These are phyloP conservation scores for Tetragnatha montana DNA, from an alignment of 2,888 invertebrate species.

Conservation along the genomic window DNA sequence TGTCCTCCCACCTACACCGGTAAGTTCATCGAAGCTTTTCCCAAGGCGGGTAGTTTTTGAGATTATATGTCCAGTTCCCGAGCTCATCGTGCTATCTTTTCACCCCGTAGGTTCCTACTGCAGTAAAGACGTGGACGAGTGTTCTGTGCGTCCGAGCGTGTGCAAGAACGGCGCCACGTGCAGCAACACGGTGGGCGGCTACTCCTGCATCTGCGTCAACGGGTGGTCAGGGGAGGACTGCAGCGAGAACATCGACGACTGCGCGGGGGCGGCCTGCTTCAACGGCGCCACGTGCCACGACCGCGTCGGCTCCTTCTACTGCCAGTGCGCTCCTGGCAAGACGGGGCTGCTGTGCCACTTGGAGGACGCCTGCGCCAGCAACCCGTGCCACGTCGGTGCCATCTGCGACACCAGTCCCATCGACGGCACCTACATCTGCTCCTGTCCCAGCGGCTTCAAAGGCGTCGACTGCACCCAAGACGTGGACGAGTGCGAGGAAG, in stretches of 20 bases:
- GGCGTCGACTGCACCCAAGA: slow-evolving; percentile 94
- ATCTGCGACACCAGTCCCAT: slow-evolving; percentile 96
- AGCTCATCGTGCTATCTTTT: slow-evolving; percentile 23
- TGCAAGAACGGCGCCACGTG: slow-evolving; percentile 97
- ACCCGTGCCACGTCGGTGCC: slow-evolving; percentile 95
- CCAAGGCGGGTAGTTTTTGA: too few relatives aligned
- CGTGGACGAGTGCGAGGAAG: slow-evolving; percentile 87
- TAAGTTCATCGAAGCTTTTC: not conserved
- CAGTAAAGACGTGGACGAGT: slow-evolving; percentile 94
- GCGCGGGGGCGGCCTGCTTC: slow-evolving; percentile 93
- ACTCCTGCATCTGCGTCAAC: slow-evolving; percentile 97
- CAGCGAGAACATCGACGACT: slow-evolving; percentile 95
- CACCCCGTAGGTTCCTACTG: slow-evolving; percentile 79
- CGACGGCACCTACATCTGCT: slow-evolving; percentile 94
- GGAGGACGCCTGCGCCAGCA: slow-evolving; percentile 95
- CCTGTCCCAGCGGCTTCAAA: slow-evolving; percentile 93
- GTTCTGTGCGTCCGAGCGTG: slow-evolving; percentile 85
- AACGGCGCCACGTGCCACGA: slow-evolving; percentile 98
- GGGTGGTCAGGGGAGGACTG: slow-evolving; percentile 97
- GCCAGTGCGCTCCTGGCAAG: slow-evolving; percentile 96
- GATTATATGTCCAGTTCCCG: too few relatives aligned
- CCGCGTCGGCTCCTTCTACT: slow-evolving; percentile 94
- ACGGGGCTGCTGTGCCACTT: slow-evolving; percentile 96
- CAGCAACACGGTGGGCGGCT: slow-evolving; percentile 91
- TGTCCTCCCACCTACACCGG: slow-evolving; percentile 82